Percentiles rank a stretch among this genome's conserved stretches.
Conservation (phyloP, 2,888 invertebrate genomes). For the Orthosia cruda region DNA sequence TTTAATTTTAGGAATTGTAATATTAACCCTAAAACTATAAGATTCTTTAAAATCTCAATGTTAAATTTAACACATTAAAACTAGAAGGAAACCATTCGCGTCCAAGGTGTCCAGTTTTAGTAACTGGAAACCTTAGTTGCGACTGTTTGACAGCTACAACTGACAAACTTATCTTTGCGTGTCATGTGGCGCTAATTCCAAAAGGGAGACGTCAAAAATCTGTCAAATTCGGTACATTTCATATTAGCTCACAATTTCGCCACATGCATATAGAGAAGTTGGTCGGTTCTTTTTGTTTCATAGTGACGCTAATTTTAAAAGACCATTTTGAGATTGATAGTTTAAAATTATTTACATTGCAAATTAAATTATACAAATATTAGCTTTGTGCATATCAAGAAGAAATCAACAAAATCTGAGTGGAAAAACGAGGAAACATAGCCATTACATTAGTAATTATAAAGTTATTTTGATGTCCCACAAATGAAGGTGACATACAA, state of each 20-base stretch:
- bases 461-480: too few relatives aligned
- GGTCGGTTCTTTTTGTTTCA: background rate
- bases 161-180: background rate
- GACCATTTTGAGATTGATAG: background rate
- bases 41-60: background rate
- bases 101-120: too few relatives aligned
- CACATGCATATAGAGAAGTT: background rate
- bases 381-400: background rate
- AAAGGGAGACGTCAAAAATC: background rate
- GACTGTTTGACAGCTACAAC: background rate
- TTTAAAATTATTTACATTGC: background rate
- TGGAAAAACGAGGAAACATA: background rate
- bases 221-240: constrained; percentile 1
- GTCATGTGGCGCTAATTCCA: background rate
- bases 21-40: constrained; percentile 1
- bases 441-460: too few relatives aligned
- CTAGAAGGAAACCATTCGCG: background rate
- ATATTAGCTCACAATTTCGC: constrained; percentile 1
- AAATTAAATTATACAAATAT: background rate
- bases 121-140: background rate
- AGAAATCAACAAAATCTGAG: background rate
- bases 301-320: background rate
- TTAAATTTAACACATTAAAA: background rate
- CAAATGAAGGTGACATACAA: too few relatives aligned
- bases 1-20: too few relatives aligned